A percentile compares a stretch with the other conserved stretches of the same genome.
Evolutionary conservation across 2,888 invertebrate species (phyloP).

Genomic region (Aromia moschata): DNA sequence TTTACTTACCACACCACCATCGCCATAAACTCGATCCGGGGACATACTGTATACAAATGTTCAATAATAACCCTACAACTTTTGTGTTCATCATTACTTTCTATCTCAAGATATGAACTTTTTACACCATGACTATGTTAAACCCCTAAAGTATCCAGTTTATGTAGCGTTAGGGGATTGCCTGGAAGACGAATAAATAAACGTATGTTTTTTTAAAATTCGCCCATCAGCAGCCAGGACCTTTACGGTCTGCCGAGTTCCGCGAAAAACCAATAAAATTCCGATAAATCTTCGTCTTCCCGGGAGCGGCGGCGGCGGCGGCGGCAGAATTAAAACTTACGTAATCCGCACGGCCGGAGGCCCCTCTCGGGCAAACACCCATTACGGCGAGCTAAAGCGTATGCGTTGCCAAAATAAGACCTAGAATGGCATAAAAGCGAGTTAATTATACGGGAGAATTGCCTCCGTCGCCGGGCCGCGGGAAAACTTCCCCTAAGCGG

Average conservation of each 20-base stretch:
- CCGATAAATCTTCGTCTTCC: conserved; percentile 56
- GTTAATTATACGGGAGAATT: conserved; percentile 63
- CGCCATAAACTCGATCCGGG: too few species aligned
- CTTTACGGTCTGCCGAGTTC: conserved; percentile 20
- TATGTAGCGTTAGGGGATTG: too few species aligned
- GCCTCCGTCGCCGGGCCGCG: conserved; percentile 54
- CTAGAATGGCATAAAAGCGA: conserved; percentile 58
- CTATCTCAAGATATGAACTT: too few species aligned
- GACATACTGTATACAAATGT: too few species aligned
- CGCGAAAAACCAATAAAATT: conserved; percentile 46
- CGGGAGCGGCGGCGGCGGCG: conserved; percentile 30
- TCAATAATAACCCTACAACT: too few species aligned
- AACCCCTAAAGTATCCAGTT: too few species aligned
- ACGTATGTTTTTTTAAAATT: too few species aligned
- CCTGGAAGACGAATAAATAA: too few species aligned
- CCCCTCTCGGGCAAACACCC: conserved; percentile 55
- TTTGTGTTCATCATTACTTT: too few species aligned
- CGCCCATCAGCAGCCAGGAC: too few species aligned
- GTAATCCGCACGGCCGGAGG: conserved; percentile 57
- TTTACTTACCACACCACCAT: too few species aligned
- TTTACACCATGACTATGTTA: too few species aligned
- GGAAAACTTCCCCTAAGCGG: conserved; percentile 54
- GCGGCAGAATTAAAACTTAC: conserved; percentile 52
- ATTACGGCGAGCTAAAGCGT: conserved; percentile 55
- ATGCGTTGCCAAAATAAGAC: conserved; percentile 56